phyloP scores from a whole-genome alignment of 2,888 invertebrate species.

The Drosophila lacicola region DNA sequence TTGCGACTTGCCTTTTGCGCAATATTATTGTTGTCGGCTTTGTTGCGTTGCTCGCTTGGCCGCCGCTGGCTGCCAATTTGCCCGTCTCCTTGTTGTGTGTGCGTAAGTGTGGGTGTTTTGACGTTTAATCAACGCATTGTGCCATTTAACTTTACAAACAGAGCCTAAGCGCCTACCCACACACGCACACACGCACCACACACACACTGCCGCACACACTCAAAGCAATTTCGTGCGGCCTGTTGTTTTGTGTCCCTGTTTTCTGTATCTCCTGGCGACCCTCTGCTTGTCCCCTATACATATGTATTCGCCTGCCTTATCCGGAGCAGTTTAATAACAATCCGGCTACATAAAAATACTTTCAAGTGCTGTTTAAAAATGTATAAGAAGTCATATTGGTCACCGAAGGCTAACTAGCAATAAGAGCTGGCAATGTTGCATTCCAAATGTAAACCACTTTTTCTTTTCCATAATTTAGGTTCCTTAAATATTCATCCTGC shows the following conservation, averaged over 20 bases:
- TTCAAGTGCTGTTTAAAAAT: constrained; percentile 48
- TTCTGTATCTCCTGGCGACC: constrained; percentile 15
- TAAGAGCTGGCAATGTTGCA: constrained; percentile 1
- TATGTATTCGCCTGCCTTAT: constrained; percentile 14
- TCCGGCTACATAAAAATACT: constrained; percentile 39
- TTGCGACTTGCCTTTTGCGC: constrained; percentile 45
- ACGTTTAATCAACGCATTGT: constrained; percentile 80
- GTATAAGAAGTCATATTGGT: constrained; percentile 40
- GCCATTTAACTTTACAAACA: constrained; percentile 75
- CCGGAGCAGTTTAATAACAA: constrained; percentile 53
- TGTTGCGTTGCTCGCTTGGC: constrained; percentile 49
- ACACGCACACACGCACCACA: constrained; percentile 2
- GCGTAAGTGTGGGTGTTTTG: constrained; percentile 48
- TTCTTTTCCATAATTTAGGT: constrained; percentile 3
- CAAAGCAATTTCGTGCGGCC: constrained; percentile 37
- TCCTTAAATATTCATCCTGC: constrained; percentile 20
- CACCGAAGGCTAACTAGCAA: constrained; percentile 30
- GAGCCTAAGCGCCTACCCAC: constrained; percentile 45
- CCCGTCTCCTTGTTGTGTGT: constrained; percentile 6
- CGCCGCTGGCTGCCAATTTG: constrained; percentile 47
- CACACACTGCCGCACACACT: not conserved
- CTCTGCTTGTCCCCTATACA: not conserved
- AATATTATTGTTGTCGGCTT: constrained; percentile 68
- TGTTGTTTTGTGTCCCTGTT: constrained; percentile 7
- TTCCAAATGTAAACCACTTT: constrained; percentile 6